A percentile compares a stretch with the other conserved stretches of the same genome.
phyloP scores from a whole-genome alignment of 2,888 invertebrate genomes.

The Ecdyonurus torrentis region DNA sequence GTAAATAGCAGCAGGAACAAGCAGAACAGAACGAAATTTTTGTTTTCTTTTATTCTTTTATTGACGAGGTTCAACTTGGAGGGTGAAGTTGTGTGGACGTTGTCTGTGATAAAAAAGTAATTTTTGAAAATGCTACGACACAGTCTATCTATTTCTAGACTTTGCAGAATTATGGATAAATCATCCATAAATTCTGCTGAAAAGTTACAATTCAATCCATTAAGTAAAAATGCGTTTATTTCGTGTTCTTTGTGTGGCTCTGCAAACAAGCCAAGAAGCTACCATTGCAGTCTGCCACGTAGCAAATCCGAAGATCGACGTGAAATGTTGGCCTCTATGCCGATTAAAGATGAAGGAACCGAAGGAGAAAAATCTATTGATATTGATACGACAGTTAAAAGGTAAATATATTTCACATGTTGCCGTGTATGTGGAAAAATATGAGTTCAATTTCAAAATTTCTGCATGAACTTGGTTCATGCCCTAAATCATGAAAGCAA shows the following conservation, averaged over 20 bases:
- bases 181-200: neutral
- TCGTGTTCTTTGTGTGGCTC: neutral
- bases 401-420: slow-evolving; percentile 29
- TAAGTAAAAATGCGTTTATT: neutral
- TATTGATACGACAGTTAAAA: slow-evolving; percentile 43
- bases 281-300: slow-evolving; percentile 13
- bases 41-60: neutral
- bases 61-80: too few species aligned
- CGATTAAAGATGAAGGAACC: slow-evolving; percentile 52
- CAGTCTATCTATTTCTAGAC: neutral
- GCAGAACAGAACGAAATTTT: neutral
- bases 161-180: neutral
- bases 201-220: neutral
- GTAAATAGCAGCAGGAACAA: neutral
- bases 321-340: slow-evolving; percentile 21
- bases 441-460: neutral
- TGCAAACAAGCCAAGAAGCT: slow-evolving; percentile 2
- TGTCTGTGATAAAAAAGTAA: too few species aligned
- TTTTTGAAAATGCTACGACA: neutral
- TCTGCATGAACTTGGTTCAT: too few species aligned
- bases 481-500: too few species aligned
- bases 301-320: slow-evolving; percentile 23
- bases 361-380: slow-evolving; percentile 54
- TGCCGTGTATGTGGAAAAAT: slow-evolving; percentile 1
- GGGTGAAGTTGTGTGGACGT: too few species aligned